Base-by-base conservation (phyloP, 37 sponge, comb jelly and placozoan species). In the Eunapius fragilis region DNA sequence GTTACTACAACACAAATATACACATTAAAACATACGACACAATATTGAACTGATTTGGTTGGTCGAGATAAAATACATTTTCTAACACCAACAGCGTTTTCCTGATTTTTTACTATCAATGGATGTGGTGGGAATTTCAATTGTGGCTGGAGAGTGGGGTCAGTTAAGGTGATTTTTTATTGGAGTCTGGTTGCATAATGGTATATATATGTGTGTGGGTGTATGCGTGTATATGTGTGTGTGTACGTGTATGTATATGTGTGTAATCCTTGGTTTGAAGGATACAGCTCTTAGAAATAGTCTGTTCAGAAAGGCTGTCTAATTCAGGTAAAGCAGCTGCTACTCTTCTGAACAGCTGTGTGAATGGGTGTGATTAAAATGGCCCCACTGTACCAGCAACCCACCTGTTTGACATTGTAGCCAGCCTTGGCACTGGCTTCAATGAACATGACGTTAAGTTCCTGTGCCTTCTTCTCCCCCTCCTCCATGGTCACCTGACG, bases 361-460 rank as follows among this genome's bases (percentile, higher is more conserved):
- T 6, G 79, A 31, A 37, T 28, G 24, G 32, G 14, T 1, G 23
- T 4, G 33, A 2, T 34, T 73, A 0, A 10, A 11, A 12, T 58
- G 22, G 58, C 41, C 41, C 41, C 41, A 41, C 41, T 19, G 19
- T 19, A n/a, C n/a, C 6, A 71, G 5, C n/a, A 36, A 34, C 74
- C 32, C 12, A 94, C 89, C 70, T 91, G 93, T 80, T 95, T 95
- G 67, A 95, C 90, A 70, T 96, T 96, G 93, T 93, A 90, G 10
- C 96, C 96, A n/a, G 93, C 87, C 87, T 96, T 96, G 6, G 96
- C 96, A 74, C 93, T 93, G 26, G 93, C 90, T 86, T 96, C 96
- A 33, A 93, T 88, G 76, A 96, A 96, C 90, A 93, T 96, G 22
- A 93, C 88, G 69, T 93, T 89, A 67, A 95, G 76, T 30, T 90